These are phyloP conservation scores for Caloenas nicobarica DNA, from an alignment of 2,113 vertebrate species.

Conservation along the genomic window DNA sequence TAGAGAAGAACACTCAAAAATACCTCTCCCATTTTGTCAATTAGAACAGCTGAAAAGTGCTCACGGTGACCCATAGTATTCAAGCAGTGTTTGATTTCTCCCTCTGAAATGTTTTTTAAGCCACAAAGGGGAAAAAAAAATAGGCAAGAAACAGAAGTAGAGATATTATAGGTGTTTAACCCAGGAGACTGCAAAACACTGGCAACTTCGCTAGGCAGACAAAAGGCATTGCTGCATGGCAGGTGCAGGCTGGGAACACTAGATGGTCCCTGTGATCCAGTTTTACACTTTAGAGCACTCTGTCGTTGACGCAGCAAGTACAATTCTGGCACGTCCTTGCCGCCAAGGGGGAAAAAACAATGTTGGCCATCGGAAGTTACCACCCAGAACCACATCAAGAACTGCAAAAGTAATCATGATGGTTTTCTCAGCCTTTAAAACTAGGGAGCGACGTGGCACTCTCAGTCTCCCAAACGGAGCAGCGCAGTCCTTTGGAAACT, in stretches of 20 bases:
- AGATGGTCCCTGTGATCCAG: slow-evolving; percentile 77
- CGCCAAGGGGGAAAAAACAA: slow-evolving; percentile 39
- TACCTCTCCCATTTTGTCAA: not conserved
- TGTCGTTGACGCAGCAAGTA: slow-evolving; percentile 13
- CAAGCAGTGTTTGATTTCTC: not conserved
- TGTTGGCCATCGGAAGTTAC: slow-evolving; percentile 66
- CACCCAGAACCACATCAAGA: slow-evolving; percentile 79
- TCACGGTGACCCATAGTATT: not conserved
- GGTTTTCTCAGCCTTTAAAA: slow-evolving; percentile 69
- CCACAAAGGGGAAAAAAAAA: not conserved
- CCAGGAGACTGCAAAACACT: not conserved
- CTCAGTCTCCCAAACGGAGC: slow-evolving; percentile 8
- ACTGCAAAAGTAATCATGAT: slow-evolving; percentile 64
- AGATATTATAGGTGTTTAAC: not conserved
- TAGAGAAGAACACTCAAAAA: not conserved
- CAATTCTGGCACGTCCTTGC: slow-evolving; percentile 44
- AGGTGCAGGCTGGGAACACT: slow-evolving; percentile 69
- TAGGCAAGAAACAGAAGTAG: not conserved
- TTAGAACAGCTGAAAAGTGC: not conserved
- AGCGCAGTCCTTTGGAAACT: slow-evolving; percentile 31
- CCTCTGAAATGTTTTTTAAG: not conserved
- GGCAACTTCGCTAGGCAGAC: not conserved
- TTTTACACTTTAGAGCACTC: slow-evolving; percentile 28
- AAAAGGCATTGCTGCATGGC: not conserved
- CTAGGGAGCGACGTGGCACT: slow-evolving; percentile 76